These are phyloP conservation scores for Drosophila nr. medialis DNA, from an alignment of 2,888 invertebrate species.

Conservation along the genomic window DNA sequence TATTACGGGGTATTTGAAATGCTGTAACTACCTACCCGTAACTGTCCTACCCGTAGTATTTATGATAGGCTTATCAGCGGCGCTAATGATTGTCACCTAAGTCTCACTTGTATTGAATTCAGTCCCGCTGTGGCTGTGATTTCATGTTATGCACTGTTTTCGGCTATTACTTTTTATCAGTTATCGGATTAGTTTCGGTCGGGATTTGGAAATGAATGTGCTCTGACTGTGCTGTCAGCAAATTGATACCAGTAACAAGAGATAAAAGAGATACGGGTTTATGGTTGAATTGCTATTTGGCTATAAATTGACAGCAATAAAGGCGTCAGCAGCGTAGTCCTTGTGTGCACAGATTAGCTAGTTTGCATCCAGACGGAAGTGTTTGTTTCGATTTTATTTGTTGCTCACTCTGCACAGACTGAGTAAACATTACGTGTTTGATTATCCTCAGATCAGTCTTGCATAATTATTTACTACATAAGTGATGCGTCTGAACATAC, in stretches of 20 bases:
- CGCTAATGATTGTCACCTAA: slow-evolving; percentile 15
- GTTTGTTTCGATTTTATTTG: not conserved
- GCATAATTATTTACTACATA: slow-evolving; percentile 21
- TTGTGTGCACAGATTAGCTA: not conserved
- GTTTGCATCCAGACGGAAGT: not conserved
- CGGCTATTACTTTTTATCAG: slow-evolving; percentile 45
- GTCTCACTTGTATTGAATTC: slow-evolving; percentile 3
- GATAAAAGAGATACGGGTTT: slow-evolving; percentile 22
- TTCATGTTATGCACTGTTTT: slow-evolving; percentile 16
- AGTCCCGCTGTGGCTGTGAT: slow-evolving; percentile 37
- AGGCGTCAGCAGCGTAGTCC: not conserved
- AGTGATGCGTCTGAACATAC: not conserved
- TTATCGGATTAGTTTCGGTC: slow-evolving; percentile 11
- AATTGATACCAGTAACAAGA: slow-evolving; percentile 15
- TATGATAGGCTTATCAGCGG: slow-evolving; percentile 40
- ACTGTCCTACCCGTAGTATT: not conserved
- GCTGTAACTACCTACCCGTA: slow-evolving; percentile 10
- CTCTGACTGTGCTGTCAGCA: slow-evolving; percentile 17
- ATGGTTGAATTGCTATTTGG: not conserved
- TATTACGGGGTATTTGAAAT: not conserved
- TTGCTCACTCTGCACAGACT: slow-evolving; percentile 8
- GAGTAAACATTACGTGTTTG: not conserved
- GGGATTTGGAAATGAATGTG: slow-evolving; percentile 15
- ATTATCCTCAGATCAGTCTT: slow-evolving; percentile 17
- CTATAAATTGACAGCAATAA: not conserved